A percentile compares a stretch with the other conserved stretches of the same genome.
These are phyloP conservation scores for Lamprotornis superbus DNA, from an alignment of 2,113 vertebrate genomes.

Conservation along the genomic window DNA sequence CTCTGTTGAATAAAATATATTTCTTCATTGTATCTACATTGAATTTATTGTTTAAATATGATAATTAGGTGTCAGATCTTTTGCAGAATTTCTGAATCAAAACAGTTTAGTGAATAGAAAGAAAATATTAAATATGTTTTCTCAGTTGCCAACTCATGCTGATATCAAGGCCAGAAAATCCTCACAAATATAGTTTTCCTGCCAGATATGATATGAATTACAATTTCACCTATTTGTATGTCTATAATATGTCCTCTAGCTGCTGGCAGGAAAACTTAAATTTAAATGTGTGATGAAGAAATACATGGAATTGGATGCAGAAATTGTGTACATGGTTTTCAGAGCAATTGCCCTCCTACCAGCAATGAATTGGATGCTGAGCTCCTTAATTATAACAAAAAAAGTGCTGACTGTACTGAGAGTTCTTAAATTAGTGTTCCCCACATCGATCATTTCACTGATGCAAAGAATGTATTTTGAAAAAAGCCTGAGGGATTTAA, in stretches of 20 bases:
- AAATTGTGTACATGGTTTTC: not conserved
- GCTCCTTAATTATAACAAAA: not conserved
- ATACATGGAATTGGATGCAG: not conserved
- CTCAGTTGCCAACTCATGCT: not conserved
- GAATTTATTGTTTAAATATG: not conserved
- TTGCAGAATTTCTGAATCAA: not conserved
- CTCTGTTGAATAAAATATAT: not conserved
- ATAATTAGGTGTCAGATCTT: not conserved
- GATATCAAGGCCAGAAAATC: not conserved
- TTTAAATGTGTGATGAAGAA: not conserved
- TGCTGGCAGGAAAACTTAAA: not conserved
- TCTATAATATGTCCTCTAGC: not conserved
- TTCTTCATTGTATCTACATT: not conserved
- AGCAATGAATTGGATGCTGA: not conserved
- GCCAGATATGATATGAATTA: not conserved
- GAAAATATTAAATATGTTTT: not conserved
- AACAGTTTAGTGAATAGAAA: not conserved
- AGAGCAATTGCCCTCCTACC: not conserved
- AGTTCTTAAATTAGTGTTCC: not conserved
- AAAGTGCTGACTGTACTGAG: not conserved
- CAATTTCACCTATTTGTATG: not conserved
- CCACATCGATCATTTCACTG: not conserved
- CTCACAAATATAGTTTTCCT: not conserved
- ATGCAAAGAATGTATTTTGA: not conserved
- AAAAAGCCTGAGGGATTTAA: not conserved